Conservation (phyloP, 2,113 vertebrate genomes). For the Manacus vitellinus region DNA sequence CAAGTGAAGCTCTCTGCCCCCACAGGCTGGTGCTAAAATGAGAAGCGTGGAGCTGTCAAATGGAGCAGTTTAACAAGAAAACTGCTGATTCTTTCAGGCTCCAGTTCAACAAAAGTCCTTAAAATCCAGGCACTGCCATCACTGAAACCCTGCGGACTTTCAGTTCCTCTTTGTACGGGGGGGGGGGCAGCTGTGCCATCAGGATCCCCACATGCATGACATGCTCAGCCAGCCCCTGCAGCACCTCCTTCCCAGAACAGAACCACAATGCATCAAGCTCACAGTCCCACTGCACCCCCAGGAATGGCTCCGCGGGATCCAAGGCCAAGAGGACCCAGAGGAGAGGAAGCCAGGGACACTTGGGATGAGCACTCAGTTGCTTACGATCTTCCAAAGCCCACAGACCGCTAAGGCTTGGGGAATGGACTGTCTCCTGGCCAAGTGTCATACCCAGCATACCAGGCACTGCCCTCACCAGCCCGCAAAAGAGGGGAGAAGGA, state of each 20-base stretch:
- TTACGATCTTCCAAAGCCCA: background rate
- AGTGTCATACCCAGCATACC: rapidly evolving
- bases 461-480: background rate
- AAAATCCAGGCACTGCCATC: background rate
- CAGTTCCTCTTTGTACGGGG: background rate
- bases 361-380: rapidly evolving
- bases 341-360: background rate
- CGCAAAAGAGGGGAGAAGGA: rapidly evolving
- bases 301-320: background rate
- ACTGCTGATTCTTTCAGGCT: background rate
- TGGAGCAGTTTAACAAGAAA: background rate
- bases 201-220: rapidly evolving
- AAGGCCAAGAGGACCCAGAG: background rate
- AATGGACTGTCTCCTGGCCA: background rate
- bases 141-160: background rate
- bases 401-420: background rate
- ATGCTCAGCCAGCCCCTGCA: background rate
- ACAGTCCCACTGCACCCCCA: rapidly evolving
- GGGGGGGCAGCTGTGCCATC: background rate
- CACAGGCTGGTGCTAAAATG: background rate
- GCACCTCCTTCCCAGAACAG: background rate
- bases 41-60: background rate
- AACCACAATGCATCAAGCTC: background rate
- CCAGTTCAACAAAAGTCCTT: background rate
- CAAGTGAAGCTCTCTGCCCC: background rate